These are phyloP conservation scores for Lacerta bilineata DNA, from an alignment of 2,797 vertebrate species.

Conservation along the genomic window DNA sequence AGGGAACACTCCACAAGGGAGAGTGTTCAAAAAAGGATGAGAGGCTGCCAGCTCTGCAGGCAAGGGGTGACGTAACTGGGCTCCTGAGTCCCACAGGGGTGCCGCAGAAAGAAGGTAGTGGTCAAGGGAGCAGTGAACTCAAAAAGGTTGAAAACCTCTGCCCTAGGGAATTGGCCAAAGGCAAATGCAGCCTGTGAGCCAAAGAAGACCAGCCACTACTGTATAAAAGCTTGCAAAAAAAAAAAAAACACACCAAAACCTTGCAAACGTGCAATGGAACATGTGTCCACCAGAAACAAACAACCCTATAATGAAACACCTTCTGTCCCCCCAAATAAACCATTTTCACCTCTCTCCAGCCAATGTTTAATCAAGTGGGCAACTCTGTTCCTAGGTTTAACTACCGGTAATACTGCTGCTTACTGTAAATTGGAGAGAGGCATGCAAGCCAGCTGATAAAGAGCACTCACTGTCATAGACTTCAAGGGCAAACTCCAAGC, in stretches of 20 bases:
- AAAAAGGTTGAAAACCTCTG: no score
- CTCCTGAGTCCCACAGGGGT: no score
- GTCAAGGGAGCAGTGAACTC: no score
- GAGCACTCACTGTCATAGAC: slow-evolving; percentile 49
- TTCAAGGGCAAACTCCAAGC: slow-evolving; percentile 1
- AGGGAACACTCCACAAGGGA: no score
- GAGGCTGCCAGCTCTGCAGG: no score
- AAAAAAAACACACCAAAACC: no score
- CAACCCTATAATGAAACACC: neutral
- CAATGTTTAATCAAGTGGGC: neutral
- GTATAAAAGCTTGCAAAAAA: neutral
- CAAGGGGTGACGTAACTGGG: no score
- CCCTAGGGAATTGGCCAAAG: no score
- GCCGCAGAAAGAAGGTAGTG: no score
- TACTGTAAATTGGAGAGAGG: neutral
- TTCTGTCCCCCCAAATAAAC: neutral
- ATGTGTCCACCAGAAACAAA: neutral
- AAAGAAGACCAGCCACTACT: no score
- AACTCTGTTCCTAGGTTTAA: neutral
- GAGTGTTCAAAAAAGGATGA: no score
- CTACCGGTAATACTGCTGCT: neutral
- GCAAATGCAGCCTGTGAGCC: no score
- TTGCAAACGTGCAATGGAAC: neutral
- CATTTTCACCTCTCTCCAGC: neutral
- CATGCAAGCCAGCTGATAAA: neutral